phyloP scores from a whole-genome alignment of 1,140 invertebrate genomes.

The Lepidurus packardi region DNA sequence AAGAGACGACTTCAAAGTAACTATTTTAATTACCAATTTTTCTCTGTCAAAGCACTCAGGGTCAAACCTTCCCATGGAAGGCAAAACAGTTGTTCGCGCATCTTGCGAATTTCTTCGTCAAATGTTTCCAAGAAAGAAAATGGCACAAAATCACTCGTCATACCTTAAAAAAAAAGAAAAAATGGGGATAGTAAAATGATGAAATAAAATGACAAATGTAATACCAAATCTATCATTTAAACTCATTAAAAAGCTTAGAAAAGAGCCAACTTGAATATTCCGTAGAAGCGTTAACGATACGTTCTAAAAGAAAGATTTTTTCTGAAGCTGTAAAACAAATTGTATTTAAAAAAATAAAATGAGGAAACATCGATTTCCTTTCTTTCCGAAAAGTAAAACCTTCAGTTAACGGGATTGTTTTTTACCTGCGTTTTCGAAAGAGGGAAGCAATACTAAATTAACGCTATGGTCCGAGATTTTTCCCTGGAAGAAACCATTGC shows the following conservation, averaged over 20 bases:
- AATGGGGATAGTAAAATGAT: background rate
- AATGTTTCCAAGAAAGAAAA: constrained; percentile 43
- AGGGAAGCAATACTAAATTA: background rate
- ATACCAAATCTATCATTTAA: no score
- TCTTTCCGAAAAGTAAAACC: background rate
- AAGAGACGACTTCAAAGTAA: constrained; percentile 33
- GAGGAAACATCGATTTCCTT: background rate
- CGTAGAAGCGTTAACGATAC: no score
- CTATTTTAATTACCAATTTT: constrained; percentile 54
- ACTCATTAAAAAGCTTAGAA: no score
- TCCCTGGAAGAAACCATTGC: background rate
- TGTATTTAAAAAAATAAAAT: no score
- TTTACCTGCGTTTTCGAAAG: background rate
- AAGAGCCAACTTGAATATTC: no score
- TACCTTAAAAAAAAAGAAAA: background rate
- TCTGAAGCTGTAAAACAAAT: background rate
- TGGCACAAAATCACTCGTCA: constrained; percentile 36
- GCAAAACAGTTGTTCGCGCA: constrained; percentile 63
- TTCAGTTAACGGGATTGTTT: background rate
- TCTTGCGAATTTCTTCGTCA: constrained; percentile 55
- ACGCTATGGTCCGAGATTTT: background rate
- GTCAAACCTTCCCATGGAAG: constrained; percentile 59
- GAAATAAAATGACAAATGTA: no score
- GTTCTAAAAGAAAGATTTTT: background rate
- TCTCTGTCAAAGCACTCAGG: constrained; percentile 59